phyloP scores from a whole-genome alignment of 2,113 vertebrate genomes.

The Tragelaphus strepsiceros region DNA sequence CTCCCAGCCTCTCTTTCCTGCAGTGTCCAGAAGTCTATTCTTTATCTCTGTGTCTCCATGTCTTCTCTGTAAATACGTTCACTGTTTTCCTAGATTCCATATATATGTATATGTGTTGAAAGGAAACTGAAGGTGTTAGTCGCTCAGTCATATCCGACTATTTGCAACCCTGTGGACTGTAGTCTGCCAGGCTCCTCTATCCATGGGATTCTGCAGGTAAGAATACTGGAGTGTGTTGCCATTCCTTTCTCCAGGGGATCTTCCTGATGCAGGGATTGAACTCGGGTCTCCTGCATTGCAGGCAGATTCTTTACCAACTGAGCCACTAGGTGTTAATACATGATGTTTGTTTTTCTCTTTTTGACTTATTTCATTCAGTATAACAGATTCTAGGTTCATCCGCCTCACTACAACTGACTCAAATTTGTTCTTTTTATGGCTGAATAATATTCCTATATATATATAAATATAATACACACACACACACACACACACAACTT shows the following conservation, averaged over 20 bases:
- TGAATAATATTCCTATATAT: not conserved
- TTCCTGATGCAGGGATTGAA: not conserved
- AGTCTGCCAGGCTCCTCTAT: not conserved
- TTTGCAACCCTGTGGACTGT: not conserved
- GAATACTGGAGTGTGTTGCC: not conserved
- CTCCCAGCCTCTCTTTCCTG: not conserved
- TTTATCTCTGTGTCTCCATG: not conserved
- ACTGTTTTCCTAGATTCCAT: not conserved
- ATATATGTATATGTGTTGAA: not conserved
- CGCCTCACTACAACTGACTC: not conserved
- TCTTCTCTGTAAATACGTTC: not conserved
- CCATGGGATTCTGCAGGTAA: not conserved
- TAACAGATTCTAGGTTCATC: not conserved
- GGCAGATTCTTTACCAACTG: not conserved
- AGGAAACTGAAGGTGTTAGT: not conserved
- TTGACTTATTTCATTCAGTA: not conserved
- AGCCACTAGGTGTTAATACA: not conserved
- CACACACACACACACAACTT: too few species aligned
- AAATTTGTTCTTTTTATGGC: not conserved
- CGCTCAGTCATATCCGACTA: not conserved
- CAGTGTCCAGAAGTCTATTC: not conserved
- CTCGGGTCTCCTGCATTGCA: not conserved
- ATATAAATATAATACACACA: not conserved
- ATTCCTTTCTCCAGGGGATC: not conserved
- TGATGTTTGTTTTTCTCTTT: not conserved